Evolutionary conservation across 2,113 vertebrate species (phyloP).

Genomic region (Hippolais icterina): DNA sequence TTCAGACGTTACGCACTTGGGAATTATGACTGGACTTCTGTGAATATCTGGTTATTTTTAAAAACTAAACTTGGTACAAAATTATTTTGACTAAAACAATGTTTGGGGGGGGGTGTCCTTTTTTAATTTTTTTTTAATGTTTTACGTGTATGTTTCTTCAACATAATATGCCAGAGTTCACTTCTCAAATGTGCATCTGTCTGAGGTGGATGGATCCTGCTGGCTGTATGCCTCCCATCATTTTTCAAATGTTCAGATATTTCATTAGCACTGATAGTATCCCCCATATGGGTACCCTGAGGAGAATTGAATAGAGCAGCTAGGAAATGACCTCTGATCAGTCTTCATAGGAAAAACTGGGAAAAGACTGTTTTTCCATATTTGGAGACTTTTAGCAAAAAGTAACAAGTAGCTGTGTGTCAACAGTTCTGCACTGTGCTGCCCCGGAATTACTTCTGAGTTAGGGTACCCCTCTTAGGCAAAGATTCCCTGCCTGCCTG

Average conservation of each 20-base stretch:
- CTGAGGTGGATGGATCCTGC: not conserved
- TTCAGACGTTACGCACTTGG: not conserved
- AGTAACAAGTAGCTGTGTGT: not conserved
- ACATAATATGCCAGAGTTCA: not conserved
- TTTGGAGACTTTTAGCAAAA: not conserved
- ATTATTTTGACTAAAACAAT: not conserved
- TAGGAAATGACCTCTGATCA: not conserved
- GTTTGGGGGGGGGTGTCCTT: rapidly evolving
- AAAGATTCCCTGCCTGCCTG: not conserved
- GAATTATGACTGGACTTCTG: not conserved
- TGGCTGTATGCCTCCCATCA: not conserved
- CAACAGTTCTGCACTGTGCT: not conserved
- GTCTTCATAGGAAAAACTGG: not conserved
- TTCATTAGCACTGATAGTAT: not conserved
- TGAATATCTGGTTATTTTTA: not conserved
- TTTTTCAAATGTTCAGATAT: not conserved
- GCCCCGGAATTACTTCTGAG: not conserved
- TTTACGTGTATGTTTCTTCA: not conserved
- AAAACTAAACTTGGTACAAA: not conserved
- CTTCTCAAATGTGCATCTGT: not conserved
- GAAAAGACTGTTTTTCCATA: not conserved
- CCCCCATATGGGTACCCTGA: not conserved
- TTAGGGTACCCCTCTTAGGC: not conserved
- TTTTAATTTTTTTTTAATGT: not conserved
- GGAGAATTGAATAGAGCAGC: not conserved